phyloP scores from a whole-genome alignment of 2,113 vertebrate species.

The human region GRCh38 chr15:64787001-64787500 shows the following conservation, averaged over 20 bases:
- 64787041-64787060: not conserved
- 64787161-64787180: not conserved
- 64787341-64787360: not conserved
- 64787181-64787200: not conserved
- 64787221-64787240: not conserved
- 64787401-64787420: not conserved
- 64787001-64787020: not conserved
- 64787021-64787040: not conserved
- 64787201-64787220: not conserved
- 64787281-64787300: not conserved
- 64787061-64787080: not conserved
- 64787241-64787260: not conserved
- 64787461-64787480: not conserved
- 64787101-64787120: not conserved
- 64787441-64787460: not conserved
- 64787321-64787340: not conserved
- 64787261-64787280: not conserved
- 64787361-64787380: not conserved
- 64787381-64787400: too few species aligned
- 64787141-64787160: not conserved
- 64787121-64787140: not conserved
- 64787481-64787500: not conserved
- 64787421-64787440: not conserved
- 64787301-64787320: not conserved
- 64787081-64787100: not conserved